Conservation (phyloP, 2,888 invertebrate species). For the Lithophane ornitopus region DNA sequence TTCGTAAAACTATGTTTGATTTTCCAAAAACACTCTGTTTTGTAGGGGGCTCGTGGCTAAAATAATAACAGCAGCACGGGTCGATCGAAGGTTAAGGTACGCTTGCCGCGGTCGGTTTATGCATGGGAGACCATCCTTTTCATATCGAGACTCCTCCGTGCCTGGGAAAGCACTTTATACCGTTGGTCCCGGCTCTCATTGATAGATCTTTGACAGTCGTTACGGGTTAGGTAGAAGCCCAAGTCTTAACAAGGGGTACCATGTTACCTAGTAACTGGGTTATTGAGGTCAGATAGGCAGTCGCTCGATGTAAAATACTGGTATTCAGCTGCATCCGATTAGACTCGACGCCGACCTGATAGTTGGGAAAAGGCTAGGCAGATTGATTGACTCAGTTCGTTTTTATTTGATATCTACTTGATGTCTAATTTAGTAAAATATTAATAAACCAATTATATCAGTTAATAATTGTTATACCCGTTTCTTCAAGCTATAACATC, state of each 20-base stretch:
- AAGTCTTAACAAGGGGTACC: too few relatives aligned
- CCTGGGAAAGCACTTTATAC: not conserved
- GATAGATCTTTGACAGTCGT: not conserved
- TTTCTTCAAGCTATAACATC: not conserved
- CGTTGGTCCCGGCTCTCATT: not conserved
- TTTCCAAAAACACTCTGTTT: slow-evolving; percentile 22
- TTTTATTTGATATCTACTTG: not conserved
- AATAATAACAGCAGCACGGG: not conserved
- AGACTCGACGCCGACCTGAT: not conserved
- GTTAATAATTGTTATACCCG: not conserved
- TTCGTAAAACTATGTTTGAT: slow-evolving; percentile 48
- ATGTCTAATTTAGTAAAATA: not conserved
- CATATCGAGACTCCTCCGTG: too few relatives aligned
- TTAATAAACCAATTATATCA: too few relatives aligned
- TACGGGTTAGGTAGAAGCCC: not conserved
- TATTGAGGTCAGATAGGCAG: not conserved
- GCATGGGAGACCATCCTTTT: not conserved
- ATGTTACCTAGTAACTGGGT: not conserved
- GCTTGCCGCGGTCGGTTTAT: not conserved
- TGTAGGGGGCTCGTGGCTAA: not conserved
- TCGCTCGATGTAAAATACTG: not conserved
- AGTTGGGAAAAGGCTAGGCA: not conserved
- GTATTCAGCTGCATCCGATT: not conserved
- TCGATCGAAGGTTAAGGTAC: not conserved
- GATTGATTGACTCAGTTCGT: not conserved